Conservation (phyloP, 2,797 vertebrate genomes). For the Lepus townsendii region DNA sequence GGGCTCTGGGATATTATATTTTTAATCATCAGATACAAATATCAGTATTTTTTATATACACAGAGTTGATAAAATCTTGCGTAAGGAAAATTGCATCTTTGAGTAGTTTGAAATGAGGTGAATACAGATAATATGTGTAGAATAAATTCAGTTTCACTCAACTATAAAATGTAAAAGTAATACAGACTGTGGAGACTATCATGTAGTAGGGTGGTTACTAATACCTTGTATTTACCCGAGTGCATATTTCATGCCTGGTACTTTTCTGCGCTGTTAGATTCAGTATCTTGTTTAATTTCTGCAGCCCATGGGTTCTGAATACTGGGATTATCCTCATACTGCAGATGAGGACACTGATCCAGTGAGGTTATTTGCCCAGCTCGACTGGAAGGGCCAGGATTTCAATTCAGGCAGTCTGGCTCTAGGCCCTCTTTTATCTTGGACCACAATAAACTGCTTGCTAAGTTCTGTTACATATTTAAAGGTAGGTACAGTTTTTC, state of each 20-base stretch:
- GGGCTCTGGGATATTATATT: background rate
- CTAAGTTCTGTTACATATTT: background rate
- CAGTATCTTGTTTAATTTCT: constrained; percentile 33
- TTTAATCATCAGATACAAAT: background rate
- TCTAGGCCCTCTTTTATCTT: background rate
- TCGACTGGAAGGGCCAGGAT: background rate
- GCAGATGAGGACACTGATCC: background rate
- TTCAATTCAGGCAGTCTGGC: background rate
- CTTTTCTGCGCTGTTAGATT: background rate
- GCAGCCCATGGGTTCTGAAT: background rate
- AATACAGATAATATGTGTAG: background rate
- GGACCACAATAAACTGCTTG: constrained; percentile 31
- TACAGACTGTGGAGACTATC: background rate
- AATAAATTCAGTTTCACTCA: background rate
- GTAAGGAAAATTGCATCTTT: background rate
- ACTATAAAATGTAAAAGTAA: constrained; percentile 23
- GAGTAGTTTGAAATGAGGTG: constrained; percentile 25
- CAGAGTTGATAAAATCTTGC: background rate
- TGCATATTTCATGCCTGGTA: background rate
- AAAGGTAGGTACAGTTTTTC: constrained; percentile 4
- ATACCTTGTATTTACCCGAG: background rate
- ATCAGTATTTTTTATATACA: background rate
- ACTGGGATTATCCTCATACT: background rate
- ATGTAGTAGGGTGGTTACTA: background rate
- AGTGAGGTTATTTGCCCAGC: background rate